Evolutionary conservation across 2,113 vertebrate genomes (phyloP).

Genomic region (Ictalurus furcatus): DNA sequence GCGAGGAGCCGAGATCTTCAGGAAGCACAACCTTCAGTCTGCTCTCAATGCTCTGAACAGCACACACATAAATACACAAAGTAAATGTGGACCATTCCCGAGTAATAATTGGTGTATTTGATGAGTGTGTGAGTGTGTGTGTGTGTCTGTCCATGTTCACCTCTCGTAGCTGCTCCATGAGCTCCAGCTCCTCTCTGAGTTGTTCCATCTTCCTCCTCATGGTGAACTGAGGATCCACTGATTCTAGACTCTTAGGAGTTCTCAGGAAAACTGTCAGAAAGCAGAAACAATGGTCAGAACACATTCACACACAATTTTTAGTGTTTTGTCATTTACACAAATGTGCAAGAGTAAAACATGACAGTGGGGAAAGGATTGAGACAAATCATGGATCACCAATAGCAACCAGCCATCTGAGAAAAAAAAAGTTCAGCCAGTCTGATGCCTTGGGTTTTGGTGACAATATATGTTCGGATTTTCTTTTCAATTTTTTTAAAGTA

Average conservation of each 20-base stretch:
- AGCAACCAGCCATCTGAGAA: neutral
- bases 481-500: neutral
- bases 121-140: neutral
- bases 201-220: constrained; percentile 97
- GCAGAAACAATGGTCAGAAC: neutral
- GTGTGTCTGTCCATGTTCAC: constrained; percentile 47
- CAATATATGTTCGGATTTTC: neutral
- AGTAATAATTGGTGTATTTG: neutral
- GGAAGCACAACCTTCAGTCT: constrained; percentile 86
- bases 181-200: constrained; percentile 85
- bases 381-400: neutral
- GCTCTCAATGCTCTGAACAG: constrained; percentile 86
- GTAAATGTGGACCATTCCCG: neutral
- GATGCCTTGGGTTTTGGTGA: neutral
- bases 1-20: constrained; percentile 16
- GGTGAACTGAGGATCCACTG: constrained; percentile 79
- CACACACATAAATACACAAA: neutral
- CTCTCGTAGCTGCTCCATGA: constrained; percentile 71
- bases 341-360: neutral
- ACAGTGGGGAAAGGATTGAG: too few relatives aligned
- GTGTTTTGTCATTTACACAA: neutral
- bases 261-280: constrained; percentile 11
- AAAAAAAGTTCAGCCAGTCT: neutral
- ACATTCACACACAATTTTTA: neutral
- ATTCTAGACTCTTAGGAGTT: constrained; percentile 10